Base-by-base conservation (phyloP, 2,888 invertebrate genomes). In the Heliconius aoede region DNA sequence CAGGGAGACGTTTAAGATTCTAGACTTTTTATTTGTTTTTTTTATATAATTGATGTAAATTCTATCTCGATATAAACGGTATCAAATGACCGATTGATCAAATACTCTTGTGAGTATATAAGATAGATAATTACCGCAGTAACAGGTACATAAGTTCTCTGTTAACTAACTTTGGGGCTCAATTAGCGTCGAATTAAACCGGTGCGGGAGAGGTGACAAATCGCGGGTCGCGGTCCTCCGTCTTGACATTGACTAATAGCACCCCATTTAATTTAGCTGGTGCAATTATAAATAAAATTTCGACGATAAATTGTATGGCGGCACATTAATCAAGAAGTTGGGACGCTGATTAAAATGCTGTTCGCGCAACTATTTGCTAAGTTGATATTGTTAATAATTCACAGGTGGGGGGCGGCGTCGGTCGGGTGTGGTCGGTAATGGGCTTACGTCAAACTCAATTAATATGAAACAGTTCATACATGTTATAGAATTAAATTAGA, bases 321-420 rank as follows among this genome's bases (percentile, higher is more conserved):
- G 90, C 86, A 89, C 94, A 94, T 95, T 94, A 94, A 95, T 95
- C 95, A 95, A 94, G 94, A 95, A 95, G 93, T 95, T 95, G 91
- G 90, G 95, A 95, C 95, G 93, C 94, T 95, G 95, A 95, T 95
- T 95, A 95, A 95, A 95, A 95, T 91, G 90, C 93, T 91, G 93
- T 94, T 93, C 90, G 87, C 86, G 88, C 85, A 94, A 95, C 94
- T 95, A 95, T 94, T 94, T 86, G 89, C 87, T 85, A 89, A 91
- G 90, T 92, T 92, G 90, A 93, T 93, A 92, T 90, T 90, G 94
- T 94, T 92, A 91, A 94, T 94, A 93, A 94, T 94, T 92, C 90
- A 94, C 88, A 89, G 88, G 85, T 85, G 86, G 84, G 86, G 84
- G 81, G 86, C 81, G 87, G 88, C 87, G 84, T 86, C 85, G 90